Base-by-base conservation (phyloP, 2,797 vertebrate species). In the Clarias fuscus region DNA sequence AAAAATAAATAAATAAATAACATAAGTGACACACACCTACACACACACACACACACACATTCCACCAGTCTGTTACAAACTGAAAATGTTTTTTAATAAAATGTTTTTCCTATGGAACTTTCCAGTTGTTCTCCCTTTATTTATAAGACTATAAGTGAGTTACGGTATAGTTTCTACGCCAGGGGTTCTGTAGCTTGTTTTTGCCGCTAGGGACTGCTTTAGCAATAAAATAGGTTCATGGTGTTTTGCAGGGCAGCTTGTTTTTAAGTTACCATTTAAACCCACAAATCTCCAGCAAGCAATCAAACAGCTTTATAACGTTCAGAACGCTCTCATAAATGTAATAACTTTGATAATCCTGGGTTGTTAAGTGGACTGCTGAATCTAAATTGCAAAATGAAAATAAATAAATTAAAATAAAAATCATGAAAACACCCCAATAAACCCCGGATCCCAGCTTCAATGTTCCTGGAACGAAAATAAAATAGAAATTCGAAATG, bases 31-130 rank as follows among this genome's bases (percentile, higher is more conserved):
- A 48, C 48, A 48, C 8, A 48, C 48, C 48, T 48, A 37, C 37
- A 37, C 37, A 64, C 24, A 67, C n/a, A 67, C 64, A 37, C 37
- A 37, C 37, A 64, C 24, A 95, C 97, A 98, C 97, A 98, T 98
- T 98, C 98, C 98, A 98, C 96, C 94, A 94, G 83, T 98, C 97
- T 99, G 97, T 99, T 99, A 98, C 96, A 96, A 98, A 98, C 95
- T 97, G 96, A 99, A 95, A 97, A 97, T 98, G 97, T 98, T 99
- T 98, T 98, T 97, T 96, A 99, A 99, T 98, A 99, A 99, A 99
- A 97, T 97, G 97, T 96, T 98, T 99, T 99, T 99, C 98, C 98
- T 99, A 99, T 99, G 98, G 98, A 99, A 95, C 71, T 76, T 90
- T 76, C 75, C 53, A 48, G 86, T 88, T 62, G 85, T 27, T 70